Evolutionary conservation across 2,888 invertebrate species (phyloP).

Genomic region (Epiblema foenella): DNA sequence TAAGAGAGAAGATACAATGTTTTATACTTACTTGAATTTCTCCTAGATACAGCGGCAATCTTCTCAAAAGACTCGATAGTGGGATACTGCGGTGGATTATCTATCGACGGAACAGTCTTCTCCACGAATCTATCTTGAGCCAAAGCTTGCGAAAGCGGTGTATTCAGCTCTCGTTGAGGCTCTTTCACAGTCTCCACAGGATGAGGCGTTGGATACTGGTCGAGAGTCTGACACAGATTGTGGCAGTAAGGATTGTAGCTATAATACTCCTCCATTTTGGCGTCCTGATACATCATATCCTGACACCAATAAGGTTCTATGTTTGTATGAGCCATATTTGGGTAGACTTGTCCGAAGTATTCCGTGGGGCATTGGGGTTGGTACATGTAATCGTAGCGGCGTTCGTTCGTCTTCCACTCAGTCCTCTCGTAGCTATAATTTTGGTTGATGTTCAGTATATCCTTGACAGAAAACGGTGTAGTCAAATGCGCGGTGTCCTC

Average conservation of each 20-base stretch:
- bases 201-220: slow-evolving; percentile 56
- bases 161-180: slow-evolving; percentile 50
- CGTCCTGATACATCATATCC: slow-evolving; percentile 67
- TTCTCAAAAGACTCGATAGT: slow-evolving; percentile 54
- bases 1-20: neutral
- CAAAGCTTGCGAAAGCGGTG: slow-evolving; percentile 37
- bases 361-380: slow-evolving; percentile 68
- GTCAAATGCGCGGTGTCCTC: slow-evolving; percentile 61
- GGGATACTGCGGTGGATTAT: slow-evolving; percentile 47
- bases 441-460: slow-evolving; percentile 74
- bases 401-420: slow-evolving; percentile 71
- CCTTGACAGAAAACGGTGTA: slow-evolving; percentile 79
- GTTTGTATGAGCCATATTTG: slow-evolving; percentile 66
- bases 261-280: slow-evolving; percentile 73
- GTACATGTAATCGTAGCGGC: slow-evolving; percentile 64
- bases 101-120: slow-evolving; percentile 22
- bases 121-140: slow-evolving; percentile 31
- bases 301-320: slow-evolving; percentile 72
- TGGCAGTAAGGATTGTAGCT: slow-evolving; percentile 73
- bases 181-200: slow-evolving; percentile 59
- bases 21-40: slow-evolving; percentile 66
- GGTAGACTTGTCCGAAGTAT: slow-evolving; percentile 67
- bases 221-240: slow-evolving; percentile 70
- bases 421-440: slow-evolving; percentile 66
- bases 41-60: slow-evolving; percentile 57